Conservation (phyloP, 2,888 invertebrate species). For the Ornithoptera priamus region DNA sequence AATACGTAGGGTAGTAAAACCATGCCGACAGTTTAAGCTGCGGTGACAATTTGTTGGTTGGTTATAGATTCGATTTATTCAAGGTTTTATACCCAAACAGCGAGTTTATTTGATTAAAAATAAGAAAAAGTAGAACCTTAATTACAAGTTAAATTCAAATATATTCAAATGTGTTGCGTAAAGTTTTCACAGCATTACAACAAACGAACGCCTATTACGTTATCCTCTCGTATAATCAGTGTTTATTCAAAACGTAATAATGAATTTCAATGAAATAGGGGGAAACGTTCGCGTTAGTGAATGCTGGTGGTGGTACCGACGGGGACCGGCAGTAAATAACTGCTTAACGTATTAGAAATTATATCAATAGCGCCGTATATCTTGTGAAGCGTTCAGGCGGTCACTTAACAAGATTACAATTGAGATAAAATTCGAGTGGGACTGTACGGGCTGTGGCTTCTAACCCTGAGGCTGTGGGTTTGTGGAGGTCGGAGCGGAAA, state of each 20-base stretch:
- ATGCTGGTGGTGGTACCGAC: constrained; percentile 27
- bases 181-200: constrained; percentile 22
- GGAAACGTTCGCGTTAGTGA: constrained; percentile 29
- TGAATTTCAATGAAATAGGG: constrained; percentile 30
- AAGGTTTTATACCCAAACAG: neutral
- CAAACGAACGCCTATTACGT: constrained; percentile 27
- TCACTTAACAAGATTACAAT: constrained; percentile 53
- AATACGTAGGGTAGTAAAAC: neutral
- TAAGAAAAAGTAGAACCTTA: neutral
- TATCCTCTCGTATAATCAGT: constrained; percentile 28
- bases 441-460: constrained; percentile 44
- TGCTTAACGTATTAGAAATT: constrained; percentile 40
- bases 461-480: constrained; percentile 35
- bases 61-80: neutral
- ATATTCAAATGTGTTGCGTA: constrained; percentile 24
- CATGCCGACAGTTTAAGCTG: neutral
- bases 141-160: constrained; percentile 19
- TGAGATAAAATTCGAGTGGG: constrained; percentile 52
- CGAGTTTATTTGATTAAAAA: neutral
- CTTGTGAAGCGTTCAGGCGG: constrained; percentile 44
- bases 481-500: constrained; percentile 31
- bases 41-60: neutral
- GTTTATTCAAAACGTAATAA: constrained; percentile 28
- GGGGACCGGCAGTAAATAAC: constrained; percentile 39
- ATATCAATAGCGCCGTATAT: constrained; percentile 50